Conservation (phyloP, 1,140 invertebrate species). For the Micrasema longulum region DNA sequence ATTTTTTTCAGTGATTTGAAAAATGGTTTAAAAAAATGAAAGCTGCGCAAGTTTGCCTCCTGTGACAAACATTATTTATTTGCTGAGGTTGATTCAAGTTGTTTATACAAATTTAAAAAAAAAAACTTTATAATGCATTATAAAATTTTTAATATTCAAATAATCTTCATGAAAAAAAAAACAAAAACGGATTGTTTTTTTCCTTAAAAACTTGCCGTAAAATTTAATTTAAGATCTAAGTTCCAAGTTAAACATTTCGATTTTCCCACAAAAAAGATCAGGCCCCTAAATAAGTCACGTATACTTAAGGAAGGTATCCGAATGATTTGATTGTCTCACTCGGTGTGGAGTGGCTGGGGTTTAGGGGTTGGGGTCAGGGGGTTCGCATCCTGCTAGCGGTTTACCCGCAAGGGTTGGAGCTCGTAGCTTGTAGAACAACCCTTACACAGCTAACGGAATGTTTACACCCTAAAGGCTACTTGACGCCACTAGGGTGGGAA, state of each 20-base stretch:
- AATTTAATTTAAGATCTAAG: no score
- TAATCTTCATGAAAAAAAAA: no score
- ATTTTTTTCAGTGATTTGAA: no score
- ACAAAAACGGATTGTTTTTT: no score
- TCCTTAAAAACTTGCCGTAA: no score
- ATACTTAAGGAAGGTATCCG: constrained; percentile 8
- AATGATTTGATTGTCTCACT: constrained; percentile 27
- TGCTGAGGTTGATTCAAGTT: no score
- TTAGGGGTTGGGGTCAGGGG: background rate
- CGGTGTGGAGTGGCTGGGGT: background rate
- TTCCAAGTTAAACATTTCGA: constrained; percentile 3
- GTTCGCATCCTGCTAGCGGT: constrained; percentile 18
- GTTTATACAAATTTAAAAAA: no score
- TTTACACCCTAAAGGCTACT: constrained; percentile 34
- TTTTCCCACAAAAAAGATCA: background rate
- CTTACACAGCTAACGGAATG: constrained; percentile 23
- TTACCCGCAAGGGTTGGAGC: constrained; percentile 15
- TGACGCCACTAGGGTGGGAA: constrained; percentile 2
- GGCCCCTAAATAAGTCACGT: constrained; percentile 15
- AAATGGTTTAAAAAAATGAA: no score
- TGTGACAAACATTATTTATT: no score
- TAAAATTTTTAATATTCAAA: no score
- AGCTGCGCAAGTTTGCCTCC: no score
- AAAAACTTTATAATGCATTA: no score
- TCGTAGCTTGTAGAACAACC: constrained; percentile 25